These are phyloP conservation scores for Haliclona indistincta DNA, from an alignment of 37 sponge, comb jelly and placozoan genomes.

Conservation along the genomic window DNA sequence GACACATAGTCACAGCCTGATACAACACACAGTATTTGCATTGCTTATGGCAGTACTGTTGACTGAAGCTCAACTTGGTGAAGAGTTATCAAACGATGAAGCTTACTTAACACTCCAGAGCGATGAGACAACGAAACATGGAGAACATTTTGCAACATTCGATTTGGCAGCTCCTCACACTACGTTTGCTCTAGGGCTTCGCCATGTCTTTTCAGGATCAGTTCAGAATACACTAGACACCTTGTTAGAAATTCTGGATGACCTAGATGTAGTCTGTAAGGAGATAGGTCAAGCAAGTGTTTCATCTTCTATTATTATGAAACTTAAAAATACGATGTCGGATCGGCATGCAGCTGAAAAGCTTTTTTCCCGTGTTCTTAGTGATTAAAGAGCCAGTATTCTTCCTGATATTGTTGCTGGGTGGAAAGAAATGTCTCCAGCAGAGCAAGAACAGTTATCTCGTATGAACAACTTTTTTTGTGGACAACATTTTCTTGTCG, in stretches of 20 bases:
- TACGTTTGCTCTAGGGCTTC: slow-evolving; percentile 9
- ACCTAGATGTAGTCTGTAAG: slow-evolving; percentile 16
- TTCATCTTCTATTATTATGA: slow-evolving; percentile 12
- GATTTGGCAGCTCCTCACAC: neutral
- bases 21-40: too few species aligned
- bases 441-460: neutral
- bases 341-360: slow-evolving; percentile 50
- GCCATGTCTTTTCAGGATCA: slow-evolving; percentile 50
- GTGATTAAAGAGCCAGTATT: slow-evolving; percentile 7
- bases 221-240: slow-evolving; percentile 32
- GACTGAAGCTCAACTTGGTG: neutral
- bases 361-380: slow-evolving; percentile 4
- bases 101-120: neutral
- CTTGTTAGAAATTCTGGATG: slow-evolving; percentile 38
- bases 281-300: neutral
- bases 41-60: too few species aligned
- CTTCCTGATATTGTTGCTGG: slow-evolving; percentile 26
- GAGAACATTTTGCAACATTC: neutral
- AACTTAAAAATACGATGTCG: slow-evolving; percentile 60
- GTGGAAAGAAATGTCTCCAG: slow-evolving; percentile 2
- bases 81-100: neutral
- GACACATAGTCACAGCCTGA: too few species aligned
- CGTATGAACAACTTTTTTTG: slow-evolving; percentile 35
- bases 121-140: neutral
- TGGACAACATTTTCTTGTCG: slow-evolving; percentile 37